Base-by-base conservation (phyloP, 2,888 invertebrate species). In the Imbricaverruca yamaguchii region DNA sequence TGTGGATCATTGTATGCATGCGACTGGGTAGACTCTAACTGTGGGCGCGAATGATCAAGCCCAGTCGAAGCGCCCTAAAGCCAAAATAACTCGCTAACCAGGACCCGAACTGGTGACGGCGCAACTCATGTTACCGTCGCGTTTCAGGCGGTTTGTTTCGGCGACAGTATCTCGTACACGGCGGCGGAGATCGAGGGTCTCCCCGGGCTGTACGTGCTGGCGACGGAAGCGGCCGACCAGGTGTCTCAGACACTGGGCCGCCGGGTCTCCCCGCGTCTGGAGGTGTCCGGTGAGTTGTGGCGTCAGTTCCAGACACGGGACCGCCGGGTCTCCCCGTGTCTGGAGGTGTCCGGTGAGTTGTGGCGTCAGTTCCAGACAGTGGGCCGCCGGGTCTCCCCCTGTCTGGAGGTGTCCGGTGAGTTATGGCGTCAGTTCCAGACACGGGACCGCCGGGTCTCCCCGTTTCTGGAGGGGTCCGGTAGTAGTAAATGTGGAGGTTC, bases 71-170 rank as follows among this genome's bases (percentile, higher is more conserved):
- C 39, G 39, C 39, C 39, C 39, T 39, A 39, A 39, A 39, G n/a
- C 39, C 39, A 39, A 39, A 39, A 39, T 39, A 39, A 39, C 39
- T 39, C 1, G 4, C 39, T 39, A 39, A 39, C 39, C 4, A 39
- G 4, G 39, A 39, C 39, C 39, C 2, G 1, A 39, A 39, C 39
- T 39, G 39, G 4, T 39, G 39, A 39, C 2, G 39, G 39, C 39
- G 39, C 39, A 39, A 4, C 39, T 39, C 39, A 39, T 39, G 39
- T 4, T 39, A 4, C 39, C 39, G 39, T 1, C 39, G 39, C 39
- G 39, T 39, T 39, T 39, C 74, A 81, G 81, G 81, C 81, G 21
- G 74, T 81, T 1, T 81, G 81, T n/a, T 69, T 23, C 56, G 53
- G 59, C 8, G 81, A 74, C 11, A 18, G 18, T 15, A 56, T 57